Evolutionary conservation across 2,113 vertebrate species (phyloP).

Genomic region (Antechinus flavipes): DNA sequence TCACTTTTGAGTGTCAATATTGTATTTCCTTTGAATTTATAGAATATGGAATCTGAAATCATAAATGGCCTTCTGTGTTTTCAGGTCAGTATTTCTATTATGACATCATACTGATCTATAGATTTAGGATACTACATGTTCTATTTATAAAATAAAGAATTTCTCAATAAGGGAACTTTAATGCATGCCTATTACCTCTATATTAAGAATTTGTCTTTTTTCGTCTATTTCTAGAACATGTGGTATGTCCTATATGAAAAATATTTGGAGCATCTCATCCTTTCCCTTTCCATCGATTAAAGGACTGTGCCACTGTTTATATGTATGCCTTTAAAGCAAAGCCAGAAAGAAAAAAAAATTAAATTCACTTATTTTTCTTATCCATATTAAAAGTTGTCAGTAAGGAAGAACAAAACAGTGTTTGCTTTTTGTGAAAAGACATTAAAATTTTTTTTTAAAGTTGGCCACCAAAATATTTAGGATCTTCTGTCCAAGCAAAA

Average conservation of each 20-base stretch:
- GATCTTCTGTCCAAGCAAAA: neutral
- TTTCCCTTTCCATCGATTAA: slow-evolving; percentile 44
- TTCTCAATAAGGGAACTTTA: neutral
- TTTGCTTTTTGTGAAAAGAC: slow-evolving; percentile 6
- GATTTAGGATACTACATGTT: slow-evolving; percentile 11
- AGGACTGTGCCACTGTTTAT: neutral
- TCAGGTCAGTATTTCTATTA: slow-evolving; percentile 49
- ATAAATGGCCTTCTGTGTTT: slow-evolving; percentile 23
- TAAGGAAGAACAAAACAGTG: slow-evolving; percentile 36
- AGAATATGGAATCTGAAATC: slow-evolving; percentile 48
- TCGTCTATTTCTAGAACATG: neutral
- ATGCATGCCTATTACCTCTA: neutral
- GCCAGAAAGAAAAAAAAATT: slow-evolving; percentile 9
- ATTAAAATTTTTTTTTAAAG: neutral
- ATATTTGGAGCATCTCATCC: neutral
- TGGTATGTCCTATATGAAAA: slow-evolving; percentile 11
- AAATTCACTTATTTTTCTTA: slow-evolving; percentile 51
- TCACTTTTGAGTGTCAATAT: neutral
- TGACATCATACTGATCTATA: slow-evolving; percentile 15
- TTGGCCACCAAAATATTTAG: slow-evolving; percentile 47
- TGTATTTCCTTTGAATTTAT: slow-evolving; percentile 8
- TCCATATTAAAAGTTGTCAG: slow-evolving; percentile 22
- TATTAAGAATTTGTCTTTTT: slow-evolving; percentile 21
- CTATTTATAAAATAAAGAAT: slow-evolving; percentile 31
- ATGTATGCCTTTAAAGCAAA: slow-evolving; percentile 15